Base-by-base conservation (phyloP, 2,797 vertebrate species). In the Buceros bicornis region DNA sequence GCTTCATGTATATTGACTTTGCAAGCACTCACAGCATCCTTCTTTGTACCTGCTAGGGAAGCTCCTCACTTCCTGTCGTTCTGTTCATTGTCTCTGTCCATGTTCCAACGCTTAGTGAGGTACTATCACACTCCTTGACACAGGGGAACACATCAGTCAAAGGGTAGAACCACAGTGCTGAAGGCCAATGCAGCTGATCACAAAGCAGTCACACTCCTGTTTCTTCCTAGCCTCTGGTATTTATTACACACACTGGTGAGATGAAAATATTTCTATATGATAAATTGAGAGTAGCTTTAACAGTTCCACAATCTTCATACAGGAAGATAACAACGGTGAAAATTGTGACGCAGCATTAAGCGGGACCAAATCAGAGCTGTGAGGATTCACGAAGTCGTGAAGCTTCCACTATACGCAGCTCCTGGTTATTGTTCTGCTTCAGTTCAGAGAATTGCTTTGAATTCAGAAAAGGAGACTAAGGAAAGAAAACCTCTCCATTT, bases 131-230 rank as follows among this genome's bases (percentile, higher is more conserved):
- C 25, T 72, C 13, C 60, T 85, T 64, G 73, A 42, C 35, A 47
- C 57, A 76, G 70, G 71, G 79, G 37, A 87, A 76, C 53, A 86
- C 40, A 92, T 15, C 76, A 93, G 58, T 85, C 87, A 76, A 90
- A 90, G 50, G 33, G 18, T 8, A 82, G 72, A 83, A 77, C 13
- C 28, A 37, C 82, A 92, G 29, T 22, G 57, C 26, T n/a, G 17
- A 54, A 67, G 54, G 53, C 20, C 26, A 64, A 60, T 13, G 16
- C 33, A 66, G 50, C 20, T 19, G 1, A 33, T 26, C 40, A 58
- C 35, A 67, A 90, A 76, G 33, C 24, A 53, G 28, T 84, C 37
- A 54, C 28, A 22, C 5, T 25, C 1, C 0, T 25, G 14, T 33
- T 85, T 57, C 51, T 54, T 67, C 50, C 37, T 22, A 42, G 43